phyloP scores from a whole-genome alignment of 37 sponge, comb jelly and placozoan genomes.

The Crambe crambe region DNA sequence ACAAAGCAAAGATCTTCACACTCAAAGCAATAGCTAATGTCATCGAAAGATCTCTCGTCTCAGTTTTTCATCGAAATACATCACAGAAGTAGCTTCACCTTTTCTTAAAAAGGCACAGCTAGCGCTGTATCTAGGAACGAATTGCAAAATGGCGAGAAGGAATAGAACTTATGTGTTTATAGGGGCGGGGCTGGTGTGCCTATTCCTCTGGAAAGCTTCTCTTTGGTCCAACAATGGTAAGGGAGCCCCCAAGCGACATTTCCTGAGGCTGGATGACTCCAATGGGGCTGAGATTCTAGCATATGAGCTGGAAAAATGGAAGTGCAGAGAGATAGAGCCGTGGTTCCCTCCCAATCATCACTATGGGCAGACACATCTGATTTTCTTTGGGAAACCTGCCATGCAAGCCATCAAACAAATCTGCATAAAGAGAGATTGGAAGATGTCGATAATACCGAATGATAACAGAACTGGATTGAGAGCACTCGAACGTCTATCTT shows the following conservation, averaged over 20 bases:
- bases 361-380: slow-evolving; percentile 3
- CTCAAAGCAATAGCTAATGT: no score
- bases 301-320: not conserved
- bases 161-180: not conserved
- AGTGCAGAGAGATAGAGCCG: slow-evolving; percentile 14
- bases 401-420: slow-evolving; percentile 42
- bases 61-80: no score
- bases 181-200: not conserved
- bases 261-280: not conserved
- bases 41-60: no score
- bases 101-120: no score
- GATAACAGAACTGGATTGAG: not conserved
- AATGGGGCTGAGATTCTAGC: not conserved
- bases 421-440: slow-evolving; percentile 27
- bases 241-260: no score
- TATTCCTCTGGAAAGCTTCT: not conserved
- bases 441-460: slow-evolving; percentile 26
- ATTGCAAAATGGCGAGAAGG: not conserved
- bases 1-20: no score
- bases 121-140: no score
- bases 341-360: slow-evolving; percentile 6
- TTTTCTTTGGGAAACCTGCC: slow-evolving; percentile 54
- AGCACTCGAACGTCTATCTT: not conserved
- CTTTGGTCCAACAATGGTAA: no score
- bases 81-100: no score